Base-by-base conservation (phyloP, 2,113 vertebrate genomes). In the Arvicanthis niloticus region DNA sequence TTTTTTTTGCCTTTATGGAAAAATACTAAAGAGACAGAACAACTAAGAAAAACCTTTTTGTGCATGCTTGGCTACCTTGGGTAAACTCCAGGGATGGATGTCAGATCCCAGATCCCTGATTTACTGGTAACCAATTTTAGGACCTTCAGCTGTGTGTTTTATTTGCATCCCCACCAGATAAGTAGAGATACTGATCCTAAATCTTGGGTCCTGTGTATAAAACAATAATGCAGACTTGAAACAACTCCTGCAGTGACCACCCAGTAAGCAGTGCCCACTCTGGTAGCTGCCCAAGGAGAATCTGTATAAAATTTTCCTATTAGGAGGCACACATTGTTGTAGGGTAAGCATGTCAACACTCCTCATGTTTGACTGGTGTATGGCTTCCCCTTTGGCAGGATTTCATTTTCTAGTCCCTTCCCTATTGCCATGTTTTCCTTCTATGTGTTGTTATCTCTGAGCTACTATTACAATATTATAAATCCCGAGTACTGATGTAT, bases 351-450 rank as follows among this genome's bases (percentile, higher is more conserved):
- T 3, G n/a, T 60, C 24, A 56, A 60, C 11, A 82, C 19, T 53
- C 62, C 91, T 90, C 31, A 21, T 89, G 58, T 70, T 93, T 80
- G 65, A 5, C 48, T 0, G 68, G 60, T 89, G 10, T 67, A 75
- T 94, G 48, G 4, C 13, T 87, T 65, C 58, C 51, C 81, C 91
- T 89, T 7, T 40, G 53, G 60, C 72, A 70, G 34, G 68, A 16
- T 72, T 94, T 96, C 11, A n/a, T 91, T 31, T 95, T 91, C 56
- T 6, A 60, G 3, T 22, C 15, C 15, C 58, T 96, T 89, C 45
- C 67, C n/a, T 26, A 78, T 80, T 80, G 67, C 65, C 58, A 78
- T 16, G 8, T 96, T 95, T 96, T 96, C 21, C 11, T 67, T 93
- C 97, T 29, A 91, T 62, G 45, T 73, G 58, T 42, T 92, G 7